Conservation (phyloP, 2,888 invertebrate genomes). For the Gymnocheta viridis region DNA sequence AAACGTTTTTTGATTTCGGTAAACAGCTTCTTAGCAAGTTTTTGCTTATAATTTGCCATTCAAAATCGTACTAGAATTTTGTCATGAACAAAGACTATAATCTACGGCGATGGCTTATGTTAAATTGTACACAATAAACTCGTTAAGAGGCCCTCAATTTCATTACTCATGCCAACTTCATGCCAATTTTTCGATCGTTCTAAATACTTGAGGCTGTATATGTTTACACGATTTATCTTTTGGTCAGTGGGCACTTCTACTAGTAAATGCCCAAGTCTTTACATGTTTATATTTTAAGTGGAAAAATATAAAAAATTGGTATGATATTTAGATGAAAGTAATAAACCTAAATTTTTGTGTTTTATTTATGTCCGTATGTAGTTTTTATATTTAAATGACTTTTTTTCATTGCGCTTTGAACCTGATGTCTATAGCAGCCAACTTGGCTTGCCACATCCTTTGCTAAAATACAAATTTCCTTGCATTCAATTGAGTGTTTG, state of each 20-base stretch:
- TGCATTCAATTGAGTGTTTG: not conserved
- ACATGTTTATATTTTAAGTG: not conserved
- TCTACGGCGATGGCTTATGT: too few relatives aligned
- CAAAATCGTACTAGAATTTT: too few relatives aligned
- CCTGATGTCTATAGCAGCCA: slow-evolving; percentile 18
- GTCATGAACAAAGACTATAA: too few relatives aligned
- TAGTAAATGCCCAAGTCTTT: not conserved
- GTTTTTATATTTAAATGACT: slow-evolving; percentile 58
- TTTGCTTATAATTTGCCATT: too few relatives aligned
- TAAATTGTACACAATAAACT: too few relatives aligned
- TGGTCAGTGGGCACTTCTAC: slow-evolving; percentile 33
- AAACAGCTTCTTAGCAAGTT: too few relatives aligned
- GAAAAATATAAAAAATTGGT: not conserved
- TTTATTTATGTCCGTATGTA: slow-evolving; percentile 44
- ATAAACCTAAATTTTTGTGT: slow-evolving; percentile 20
- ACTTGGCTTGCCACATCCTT: not conserved
- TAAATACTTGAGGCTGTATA: slow-evolving; percentile 12
- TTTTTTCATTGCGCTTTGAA: slow-evolving; percentile 51
- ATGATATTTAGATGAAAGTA: slow-evolving; percentile 15
- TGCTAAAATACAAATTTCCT: not conserved
- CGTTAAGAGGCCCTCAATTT: too few relatives aligned
- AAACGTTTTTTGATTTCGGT: too few relatives aligned
- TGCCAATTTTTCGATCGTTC: too few relatives aligned
- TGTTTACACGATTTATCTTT: slow-evolving; percentile 55
- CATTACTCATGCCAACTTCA: too few relatives aligned